Evolutionary conservation across 2,113 vertebrate genomes (phyloP).

Genomic region (Sus scrofa): DNA sequence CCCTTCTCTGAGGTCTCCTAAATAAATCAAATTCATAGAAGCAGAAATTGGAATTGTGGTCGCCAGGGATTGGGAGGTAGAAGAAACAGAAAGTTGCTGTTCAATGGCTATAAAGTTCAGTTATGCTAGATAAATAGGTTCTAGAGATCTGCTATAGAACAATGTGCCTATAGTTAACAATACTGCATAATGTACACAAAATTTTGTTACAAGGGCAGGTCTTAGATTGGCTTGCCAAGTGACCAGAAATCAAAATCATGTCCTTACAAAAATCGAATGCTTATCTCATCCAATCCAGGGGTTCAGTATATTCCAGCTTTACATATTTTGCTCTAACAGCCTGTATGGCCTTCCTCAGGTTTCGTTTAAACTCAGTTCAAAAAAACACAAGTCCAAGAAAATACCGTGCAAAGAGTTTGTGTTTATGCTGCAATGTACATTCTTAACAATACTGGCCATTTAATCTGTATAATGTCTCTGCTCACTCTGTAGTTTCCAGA

Average conservation of each 20-base stretch:
- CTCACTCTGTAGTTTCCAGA: slow-evolving; percentile 30
- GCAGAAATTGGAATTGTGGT: not conserved
- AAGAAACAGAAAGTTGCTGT: not conserved
- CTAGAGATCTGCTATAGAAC: not conserved
- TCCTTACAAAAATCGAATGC: too few relatives aligned
- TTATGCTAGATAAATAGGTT: not conserved
- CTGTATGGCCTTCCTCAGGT: not conserved
- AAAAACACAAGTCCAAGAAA: not conserved
- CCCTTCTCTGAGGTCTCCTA: not conserved
- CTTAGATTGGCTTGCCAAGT: not conserved
- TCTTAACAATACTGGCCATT: not conserved
- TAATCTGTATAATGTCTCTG: not conserved
- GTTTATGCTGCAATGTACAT: not conserved
- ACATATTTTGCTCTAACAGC: not conserved
- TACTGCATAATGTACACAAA: not conserved
- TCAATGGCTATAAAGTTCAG: not conserved
- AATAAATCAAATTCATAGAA: not conserved
- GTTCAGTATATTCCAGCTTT: not conserved
- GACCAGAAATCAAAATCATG: not conserved
- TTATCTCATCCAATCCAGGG: not conserved
- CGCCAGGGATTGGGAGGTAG: not conserved
- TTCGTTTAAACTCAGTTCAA: not conserved
- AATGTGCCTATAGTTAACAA: not conserved
- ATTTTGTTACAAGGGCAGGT: not conserved
- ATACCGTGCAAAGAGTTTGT: not conserved